Evolutionary conservation across 2,797 vertebrate genomes (phyloP), one percentile per base, ranked within the genome.

Genomic region (Acestrorhynchus altus): DNA sequence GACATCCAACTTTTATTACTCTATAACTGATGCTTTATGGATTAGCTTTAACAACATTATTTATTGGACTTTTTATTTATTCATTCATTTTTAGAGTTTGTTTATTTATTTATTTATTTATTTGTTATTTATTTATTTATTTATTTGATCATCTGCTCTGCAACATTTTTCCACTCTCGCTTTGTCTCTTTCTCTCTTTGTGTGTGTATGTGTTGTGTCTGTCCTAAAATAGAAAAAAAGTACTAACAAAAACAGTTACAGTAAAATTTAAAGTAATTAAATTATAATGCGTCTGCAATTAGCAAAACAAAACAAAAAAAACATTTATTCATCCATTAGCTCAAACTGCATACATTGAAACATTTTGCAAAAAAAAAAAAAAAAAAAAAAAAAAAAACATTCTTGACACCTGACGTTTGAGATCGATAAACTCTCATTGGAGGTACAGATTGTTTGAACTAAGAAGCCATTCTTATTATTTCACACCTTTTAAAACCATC

Each of bases 131-230:
- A 47, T 74, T 75, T 80, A 54, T 82, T 86, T 83, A 35, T 76
- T 81, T 70, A 39, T 80, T 81, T 63, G 39, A 35, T 35, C 31
- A 31, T 63, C 44, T 42, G 78, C 76, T 80, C 66, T 54, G 47
- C 31, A 8, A 59, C 46, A 60, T 69, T 83, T 80, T 49, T 71
- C 26, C 63, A 78, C 65, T 83, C 24, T 77, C 46, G n/a, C 56
- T 70, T 20, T 81, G 63, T 46, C 71, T 82, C 68, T 61, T 87
- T 89, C 83, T 86, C 7, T 91, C 42, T 89, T 40, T 85, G 78
- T 90, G 15, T 89, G 83, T 88, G 78, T 83, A 72, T 72, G 83
- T 85, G 79, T 87, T 82, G 88, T 92, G 90, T 93, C 86, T 88
- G 86, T 90, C 88, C 86, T 87, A 84, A 86, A 83, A 79, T 20